Percentiles rank a stretch among this genome's conserved stretches.
These are phyloP conservation scores for Casuarius casuarius DNA, from an alignment of 2,113 vertebrate genomes.

Conservation along the genomic window DNA sequence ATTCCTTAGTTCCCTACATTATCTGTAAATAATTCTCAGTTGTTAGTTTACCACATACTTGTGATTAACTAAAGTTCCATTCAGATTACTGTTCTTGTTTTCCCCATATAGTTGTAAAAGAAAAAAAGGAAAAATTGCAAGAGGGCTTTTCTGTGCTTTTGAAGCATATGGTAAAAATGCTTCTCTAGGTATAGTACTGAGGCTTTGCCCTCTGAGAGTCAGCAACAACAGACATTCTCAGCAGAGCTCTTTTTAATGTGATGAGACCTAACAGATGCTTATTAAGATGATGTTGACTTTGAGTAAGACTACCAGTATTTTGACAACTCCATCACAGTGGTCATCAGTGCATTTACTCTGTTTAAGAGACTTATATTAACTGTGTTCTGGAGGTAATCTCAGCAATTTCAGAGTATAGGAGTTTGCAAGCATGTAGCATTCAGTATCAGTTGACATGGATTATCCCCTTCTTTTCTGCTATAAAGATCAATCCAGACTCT, in stretches of 20 bases:
- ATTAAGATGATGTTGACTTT: neutral
- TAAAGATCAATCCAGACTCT: neutral
- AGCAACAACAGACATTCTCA: neutral
- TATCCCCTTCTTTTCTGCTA: neutral
- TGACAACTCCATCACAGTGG: neutral
- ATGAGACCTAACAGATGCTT: neutral
- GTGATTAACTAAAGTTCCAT: neutral
- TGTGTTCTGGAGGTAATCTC: neutral
- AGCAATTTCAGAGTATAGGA: neutral
- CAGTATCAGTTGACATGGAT: neutral
- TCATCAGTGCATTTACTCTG: neutral
- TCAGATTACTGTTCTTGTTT: neutral
- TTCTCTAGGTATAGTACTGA: neutral
- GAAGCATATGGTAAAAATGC: neutral
- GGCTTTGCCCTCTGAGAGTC: neutral
- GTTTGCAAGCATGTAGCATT: neutral
- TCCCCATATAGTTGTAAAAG: rapidly evolving
- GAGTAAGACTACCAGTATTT: neutral
- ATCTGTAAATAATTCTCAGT: neutral
- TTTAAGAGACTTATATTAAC: neutral
- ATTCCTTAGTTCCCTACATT: neutral
- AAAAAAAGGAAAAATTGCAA: neutral
- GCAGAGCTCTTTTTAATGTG: rapidly evolving
- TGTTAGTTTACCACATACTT: neutral
- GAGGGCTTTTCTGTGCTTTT: neutral